phyloP scores from a whole-genome alignment of 1,140 invertebrate species.

The Tetraneura akinire region DNA sequence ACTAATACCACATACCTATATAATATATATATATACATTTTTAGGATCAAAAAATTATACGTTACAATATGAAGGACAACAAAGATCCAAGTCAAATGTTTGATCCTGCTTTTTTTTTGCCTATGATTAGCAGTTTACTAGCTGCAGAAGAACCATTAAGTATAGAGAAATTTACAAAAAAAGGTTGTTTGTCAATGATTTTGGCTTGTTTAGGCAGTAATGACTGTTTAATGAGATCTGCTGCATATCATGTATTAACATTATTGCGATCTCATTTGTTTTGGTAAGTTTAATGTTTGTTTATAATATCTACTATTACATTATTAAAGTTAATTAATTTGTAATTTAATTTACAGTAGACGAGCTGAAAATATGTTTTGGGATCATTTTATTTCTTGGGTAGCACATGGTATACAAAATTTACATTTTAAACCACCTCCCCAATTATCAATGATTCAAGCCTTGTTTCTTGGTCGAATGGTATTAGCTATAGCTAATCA shows the following conservation, averaged over 20 bases:
- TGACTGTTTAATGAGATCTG: conserved; percentile 64
- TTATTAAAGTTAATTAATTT: background rate
- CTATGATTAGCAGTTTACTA: conserved; percentile 68
- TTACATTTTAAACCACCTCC: conserved; percentile 60
- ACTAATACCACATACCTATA: too few species aligned
- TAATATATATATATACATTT: too few species aligned
- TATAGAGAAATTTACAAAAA: conserved; percentile 66
- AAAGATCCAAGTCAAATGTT: conserved; percentile 60
- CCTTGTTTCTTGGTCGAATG: conserved; percentile 70
- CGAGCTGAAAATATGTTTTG: conserved; percentile 61
- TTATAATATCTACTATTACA: background rate
- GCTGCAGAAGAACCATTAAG: conserved; percentile 67
- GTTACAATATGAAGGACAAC: background rate
- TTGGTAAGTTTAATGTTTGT: conserved; percentile 60
- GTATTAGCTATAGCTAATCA: conserved; percentile 68
- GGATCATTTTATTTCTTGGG: conserved; percentile 61
- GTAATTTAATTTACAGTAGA: conserved; percentile 57
- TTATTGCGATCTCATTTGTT: conserved; percentile 70
- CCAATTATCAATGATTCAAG: conserved; percentile 67
- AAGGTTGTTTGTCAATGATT: conserved; percentile 67
- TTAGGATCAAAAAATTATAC: conserved; percentile 10
- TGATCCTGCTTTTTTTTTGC: conserved; percentile 73
- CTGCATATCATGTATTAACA: conserved; percentile 68
- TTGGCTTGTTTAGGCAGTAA: conserved; percentile 67
- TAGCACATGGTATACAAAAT: conserved; percentile 61